A percentile compares a stretch with the other conserved stretches of the same genome.
Conservation (phyloP, 2,797 vertebrate genomes). For the Coregonus suidteri region DNA sequence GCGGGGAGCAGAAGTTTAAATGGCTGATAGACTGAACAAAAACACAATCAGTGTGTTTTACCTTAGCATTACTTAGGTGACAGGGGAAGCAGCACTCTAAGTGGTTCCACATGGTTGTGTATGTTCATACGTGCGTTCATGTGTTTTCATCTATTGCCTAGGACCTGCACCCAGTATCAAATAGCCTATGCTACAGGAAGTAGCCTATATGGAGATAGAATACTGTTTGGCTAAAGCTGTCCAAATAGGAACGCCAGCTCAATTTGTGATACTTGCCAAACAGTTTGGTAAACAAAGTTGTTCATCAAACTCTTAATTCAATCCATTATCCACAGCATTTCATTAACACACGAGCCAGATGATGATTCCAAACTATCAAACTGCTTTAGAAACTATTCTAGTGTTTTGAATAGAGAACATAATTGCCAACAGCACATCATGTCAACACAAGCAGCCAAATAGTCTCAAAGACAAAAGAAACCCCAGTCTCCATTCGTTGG, state of each 20-base stretch:
- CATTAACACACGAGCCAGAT: neutral
- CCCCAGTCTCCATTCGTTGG: slow-evolving; percentile 21
- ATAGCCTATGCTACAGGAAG: neutral
- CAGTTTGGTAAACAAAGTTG: too few species aligned
- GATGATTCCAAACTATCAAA: slow-evolving; percentile 16
- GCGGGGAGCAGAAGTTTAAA: too few species aligned
- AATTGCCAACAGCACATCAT: slow-evolving; percentile 42
- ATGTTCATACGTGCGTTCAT: neutral
- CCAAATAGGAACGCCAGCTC: too few species aligned
- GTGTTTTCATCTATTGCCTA: neutral
- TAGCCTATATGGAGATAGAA: too few species aligned
- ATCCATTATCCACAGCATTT: too few species aligned
- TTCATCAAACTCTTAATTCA: too few species aligned
- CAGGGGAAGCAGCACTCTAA: too few species aligned
- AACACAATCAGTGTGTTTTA: too few species aligned
- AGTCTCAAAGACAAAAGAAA: slow-evolving; percentile 35
- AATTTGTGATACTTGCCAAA: too few species aligned
- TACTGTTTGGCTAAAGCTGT: too few species aligned
- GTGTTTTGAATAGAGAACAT: slow-evolving; percentile 36
- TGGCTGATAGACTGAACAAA: too few species aligned
- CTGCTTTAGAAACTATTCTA: slow-evolving; percentile 21
- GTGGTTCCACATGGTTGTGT: neutral
- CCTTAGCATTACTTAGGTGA: too few species aligned
- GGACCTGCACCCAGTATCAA: neutral
- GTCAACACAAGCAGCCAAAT: slow-evolving; percentile 29